Conservation (phyloP, 2,888 invertebrate species). For the Cynaeus angustus region DNA sequence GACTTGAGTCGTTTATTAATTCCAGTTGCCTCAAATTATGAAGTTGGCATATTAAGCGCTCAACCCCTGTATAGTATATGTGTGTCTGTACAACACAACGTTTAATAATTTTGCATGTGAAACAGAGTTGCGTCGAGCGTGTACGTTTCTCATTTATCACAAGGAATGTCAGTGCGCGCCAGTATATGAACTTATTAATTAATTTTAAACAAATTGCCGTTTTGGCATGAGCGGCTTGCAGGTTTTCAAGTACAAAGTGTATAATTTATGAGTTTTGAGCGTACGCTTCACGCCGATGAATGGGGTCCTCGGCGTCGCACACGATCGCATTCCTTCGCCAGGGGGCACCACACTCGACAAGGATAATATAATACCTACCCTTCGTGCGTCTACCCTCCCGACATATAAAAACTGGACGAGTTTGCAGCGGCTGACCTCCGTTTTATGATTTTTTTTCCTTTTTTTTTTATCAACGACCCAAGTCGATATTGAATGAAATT, state of each 20-base stretch:
- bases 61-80: constrained; percentile 41
- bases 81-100: constrained; percentile 53
- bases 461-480: background rate
- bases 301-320: constrained; percentile 18
- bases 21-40: constrained; percentile 42
- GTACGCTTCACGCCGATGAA: constrained; percentile 48
- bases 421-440: constrained; percentile 29
- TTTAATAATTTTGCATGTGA: constrained; percentile 63
- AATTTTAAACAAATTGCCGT: constrained; percentile 66
- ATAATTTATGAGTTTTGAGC: constrained; percentile 64
- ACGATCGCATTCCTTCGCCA: constrained; percentile 57
- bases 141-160: constrained; percentile 64
- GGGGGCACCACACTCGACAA: constrained; percentile 12
- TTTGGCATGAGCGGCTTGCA: constrained; percentile 62
- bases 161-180: constrained; percentile 59
- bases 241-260: constrained; percentile 61
- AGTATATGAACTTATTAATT: constrained; percentile 66
- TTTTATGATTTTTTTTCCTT: constrained; percentile 20
- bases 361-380: constrained; percentile 27
- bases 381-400: constrained; percentile 6
- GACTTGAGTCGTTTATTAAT: constrained; percentile 47
- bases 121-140: constrained; percentile 62
- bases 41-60: constrained; percentile 43
- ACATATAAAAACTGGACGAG: constrained; percentile 51
- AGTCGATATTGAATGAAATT: constrained; percentile 34